These are phyloP conservation scores for Tragelaphus buxtoni DNA, from an alignment of 2,113 vertebrate genomes.

Conservation along the genomic window DNA sequence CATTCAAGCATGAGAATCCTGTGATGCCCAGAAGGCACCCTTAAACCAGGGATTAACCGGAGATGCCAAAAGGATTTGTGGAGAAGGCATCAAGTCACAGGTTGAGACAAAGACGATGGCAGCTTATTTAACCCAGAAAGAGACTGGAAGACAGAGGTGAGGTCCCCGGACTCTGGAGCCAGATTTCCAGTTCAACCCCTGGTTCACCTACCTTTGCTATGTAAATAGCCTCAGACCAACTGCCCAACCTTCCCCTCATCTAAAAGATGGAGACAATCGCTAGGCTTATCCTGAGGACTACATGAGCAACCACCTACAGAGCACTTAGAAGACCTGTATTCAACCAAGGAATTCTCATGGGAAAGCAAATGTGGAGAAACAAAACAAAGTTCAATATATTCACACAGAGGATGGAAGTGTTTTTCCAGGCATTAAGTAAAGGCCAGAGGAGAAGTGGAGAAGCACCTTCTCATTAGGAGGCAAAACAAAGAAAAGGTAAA, in stretches of 20 bases:
- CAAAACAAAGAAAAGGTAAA: neutral
- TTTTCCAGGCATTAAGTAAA: neutral
- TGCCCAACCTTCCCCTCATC: neutral
- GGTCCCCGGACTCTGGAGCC: rapidly evolving
- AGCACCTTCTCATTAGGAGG: neutral
- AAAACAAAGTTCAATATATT: neutral
- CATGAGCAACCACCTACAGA: neutral
- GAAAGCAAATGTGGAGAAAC: neutral
- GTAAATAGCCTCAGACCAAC: neutral
- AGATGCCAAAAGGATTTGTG: constrained; percentile 44
- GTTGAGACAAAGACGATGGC: neutral
- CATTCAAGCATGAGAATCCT: neutral
- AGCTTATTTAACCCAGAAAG: neutral
- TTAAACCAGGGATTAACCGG: neutral
- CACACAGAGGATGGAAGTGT: neutral
- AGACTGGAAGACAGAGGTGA: neutral
- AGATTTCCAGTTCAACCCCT: neutral
- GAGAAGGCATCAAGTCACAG: constrained; percentile 7
- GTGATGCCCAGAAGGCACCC: neutral
- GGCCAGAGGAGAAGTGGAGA: too few species aligned
- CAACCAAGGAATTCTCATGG: neutral
- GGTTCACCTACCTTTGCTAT: neutral
- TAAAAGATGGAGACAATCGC: neutral
- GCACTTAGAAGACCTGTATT: neutral
- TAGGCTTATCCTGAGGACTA: neutral